Base-by-base conservation (phyloP, 2,888 invertebrate species). In the Drosophila lacicola region DNA sequence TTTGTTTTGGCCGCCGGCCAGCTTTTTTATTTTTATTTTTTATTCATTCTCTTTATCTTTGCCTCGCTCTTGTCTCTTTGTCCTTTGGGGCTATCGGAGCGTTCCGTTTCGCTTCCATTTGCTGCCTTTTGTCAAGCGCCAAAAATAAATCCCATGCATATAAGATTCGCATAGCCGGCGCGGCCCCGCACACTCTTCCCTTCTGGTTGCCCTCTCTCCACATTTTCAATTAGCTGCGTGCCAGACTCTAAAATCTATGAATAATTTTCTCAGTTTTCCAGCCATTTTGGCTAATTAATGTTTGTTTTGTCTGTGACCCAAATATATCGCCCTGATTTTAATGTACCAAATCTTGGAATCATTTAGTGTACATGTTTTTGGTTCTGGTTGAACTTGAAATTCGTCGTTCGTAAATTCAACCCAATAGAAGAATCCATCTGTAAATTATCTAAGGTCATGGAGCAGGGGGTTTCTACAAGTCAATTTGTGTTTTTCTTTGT, bases 1-100 rank as follows among this genome's bases (percentile, higher is more conserved):
- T 78, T 84, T 81, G 60, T 71, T 81, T 84, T 81, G 82, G 79
- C 85, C 67, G 44, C 17, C 58, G 57, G 82, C 85, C 85, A 81
- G 85, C 46, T 54, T 57, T 54, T 49, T 34, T 29, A n/a, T 49
- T 41, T 37, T 46, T 34, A 17, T 39, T 53, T 25, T 13, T 45
- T 42, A 56, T 34, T 39, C 14, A 8, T 42, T 61, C 11, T 19
- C 37, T 6, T 39, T 33, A n/a, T 34, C 54, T 56, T 50, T 14
- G 39, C 50, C 19, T 51, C 57, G 21, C 42, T 34, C 54, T 51
- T 42, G 36, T 57, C 39, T 60, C 44, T 37, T 67, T 63, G 78
- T 67, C 67, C 67, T 73, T 72, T 68, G 56, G 44, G 50, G 46
- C 58, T 54, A 70, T 51, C 50, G 34, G 53, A 61, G 76, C 36